Evolutionary conservation across 2,797 vertebrate species (phyloP).

Genomic region (Pachyuromys duprasi): DNA sequence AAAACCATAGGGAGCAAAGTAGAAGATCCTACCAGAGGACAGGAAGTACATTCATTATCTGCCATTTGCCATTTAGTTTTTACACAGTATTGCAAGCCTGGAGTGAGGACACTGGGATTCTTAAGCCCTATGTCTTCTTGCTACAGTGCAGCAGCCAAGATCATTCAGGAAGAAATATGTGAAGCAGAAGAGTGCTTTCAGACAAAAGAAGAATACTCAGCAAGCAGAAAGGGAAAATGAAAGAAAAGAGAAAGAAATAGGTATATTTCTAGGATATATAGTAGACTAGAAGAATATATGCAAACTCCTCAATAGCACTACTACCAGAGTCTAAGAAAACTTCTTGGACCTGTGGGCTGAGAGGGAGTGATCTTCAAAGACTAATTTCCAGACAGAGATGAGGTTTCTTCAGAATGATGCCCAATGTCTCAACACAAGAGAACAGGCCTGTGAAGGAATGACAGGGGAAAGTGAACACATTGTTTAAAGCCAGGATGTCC

Average conservation of each 20-base stretch:
- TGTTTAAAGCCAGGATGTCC: not conserved
- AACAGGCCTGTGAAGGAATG: not conserved
- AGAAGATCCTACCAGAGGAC: not conserved
- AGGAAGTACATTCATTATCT: not conserved
- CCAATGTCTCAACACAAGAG: not conserved
- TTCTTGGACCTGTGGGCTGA: not conserved
- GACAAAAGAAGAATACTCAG: not conserved
- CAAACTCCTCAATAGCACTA: not conserved
- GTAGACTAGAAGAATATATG: slow-evolving; percentile 2
- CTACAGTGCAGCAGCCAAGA: not conserved
- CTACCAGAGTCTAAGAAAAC: not conserved
- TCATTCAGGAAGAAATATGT: not conserved
- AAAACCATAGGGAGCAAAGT: not conserved
- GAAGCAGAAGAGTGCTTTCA: not conserved
- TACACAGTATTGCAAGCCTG: not conserved
- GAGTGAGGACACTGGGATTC: not conserved
- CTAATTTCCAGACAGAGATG: not conserved
- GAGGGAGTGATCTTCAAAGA: not conserved
- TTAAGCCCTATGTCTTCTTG: not conserved
- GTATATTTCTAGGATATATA: not conserved
- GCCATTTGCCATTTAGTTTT: not conserved
- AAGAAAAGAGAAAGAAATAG: not conserved
- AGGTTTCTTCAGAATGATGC: not conserved
- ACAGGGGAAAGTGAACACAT: not conserved
- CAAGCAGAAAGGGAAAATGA: not conserved